Percentiles rank a stretch among this genome's conserved stretches.
Evolutionary conservation across 2,113 vertebrate species (phyloP).

Genomic region (Xenopus borealis): DNA sequence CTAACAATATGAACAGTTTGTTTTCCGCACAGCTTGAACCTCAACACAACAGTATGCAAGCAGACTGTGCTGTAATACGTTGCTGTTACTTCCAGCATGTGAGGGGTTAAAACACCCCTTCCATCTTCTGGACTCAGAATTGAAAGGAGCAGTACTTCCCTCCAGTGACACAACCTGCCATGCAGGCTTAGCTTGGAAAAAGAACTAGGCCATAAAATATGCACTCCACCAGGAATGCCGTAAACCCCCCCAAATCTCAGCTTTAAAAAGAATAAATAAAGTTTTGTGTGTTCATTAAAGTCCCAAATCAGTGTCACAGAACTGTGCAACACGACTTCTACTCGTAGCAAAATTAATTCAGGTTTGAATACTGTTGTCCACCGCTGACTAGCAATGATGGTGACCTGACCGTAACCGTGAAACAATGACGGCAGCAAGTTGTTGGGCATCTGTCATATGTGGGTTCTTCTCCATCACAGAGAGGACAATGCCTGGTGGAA

Average conservation of each 20-base stretch:
- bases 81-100: constrained; percentile 31
- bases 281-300: constrained; percentile 29
- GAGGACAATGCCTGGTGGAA: constrained; percentile 89
- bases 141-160: constrained; percentile 21
- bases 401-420: constrained; percentile 88
- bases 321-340: constrained; percentile 1
- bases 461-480: constrained; percentile 98
- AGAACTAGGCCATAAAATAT: constrained; percentile 89
- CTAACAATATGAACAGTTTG: constrained; percentile 54
- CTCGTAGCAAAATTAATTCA: constrained; percentile 34
- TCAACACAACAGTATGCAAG: constrained; percentile 44
- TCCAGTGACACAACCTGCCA: constrained; percentile 37
- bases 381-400: constrained; percentile 56
- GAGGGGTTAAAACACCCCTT: constrained; percentile 18
- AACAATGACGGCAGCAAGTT: constrained; percentile 94
- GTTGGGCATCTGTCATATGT: constrained; percentile 92
- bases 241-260: constrained; percentile 60
- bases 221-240: constrained; percentile 65
- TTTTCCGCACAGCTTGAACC: constrained; percentile 57
- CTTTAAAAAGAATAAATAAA: constrained; percentile 41
- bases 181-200: constrained; percentile 51
- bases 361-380: constrained; percentile 48
- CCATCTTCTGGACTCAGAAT: constrained; percentile 33
- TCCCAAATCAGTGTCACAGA: constrained; percentile 25
- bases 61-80: constrained; percentile 30